Evolutionary conservation across 2,113 vertebrate genomes (phyloP), one percentile per base, ranked within the genome.

Genomic region (Paraplagusia blochii): DNA sequence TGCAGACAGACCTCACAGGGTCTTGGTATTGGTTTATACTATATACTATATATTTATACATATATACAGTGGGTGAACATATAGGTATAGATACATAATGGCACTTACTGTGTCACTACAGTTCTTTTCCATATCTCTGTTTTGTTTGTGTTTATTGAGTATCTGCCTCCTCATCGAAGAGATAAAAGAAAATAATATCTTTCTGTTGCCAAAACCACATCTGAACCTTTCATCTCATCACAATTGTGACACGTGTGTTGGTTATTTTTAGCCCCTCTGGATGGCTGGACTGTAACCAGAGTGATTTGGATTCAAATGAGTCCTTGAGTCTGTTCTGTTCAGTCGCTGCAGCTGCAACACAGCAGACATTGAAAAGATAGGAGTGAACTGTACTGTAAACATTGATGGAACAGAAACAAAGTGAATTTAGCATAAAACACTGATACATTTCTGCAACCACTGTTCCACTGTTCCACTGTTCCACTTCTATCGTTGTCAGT

Each of bases 191-290:
- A 38, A 34, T 49, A 19, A 19, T 44, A 36, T 52, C 44, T 66
- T 5, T 14, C 47, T 60, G 44, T 43, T 62, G 51, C 42, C 44
- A 16, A 57, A 70, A 68, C 40, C 44, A 56, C 53, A 72, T 60
- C 58, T 46, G 59, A 70, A 39, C 65, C 78, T 84, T 79, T 84
- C 58, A 61, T 79, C 71, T 63, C 1, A 10, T 43, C 56, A 46
- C n/a, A 72, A 72, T 74, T 61, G 45, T 33, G 55, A 67, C 43
- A 13, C 58, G 1, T 39, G 63, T 11, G 48, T 18, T 18, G 52
- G 66, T 52, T 65, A 74, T 66, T 78, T 72, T 76, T 66, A 63
- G 43, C 9, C 0, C 63, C 47, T 69, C 69, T 80, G 36, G 15
- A 43, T 29, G 43, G 40, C 55, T 29, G 44, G 58, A 46, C 57